Percentiles rank a stretch among this genome's conserved stretches.
phyloP scores from a whole-genome alignment of 1,140 invertebrate species.

The Stegodyphus mimosarum region DNA sequence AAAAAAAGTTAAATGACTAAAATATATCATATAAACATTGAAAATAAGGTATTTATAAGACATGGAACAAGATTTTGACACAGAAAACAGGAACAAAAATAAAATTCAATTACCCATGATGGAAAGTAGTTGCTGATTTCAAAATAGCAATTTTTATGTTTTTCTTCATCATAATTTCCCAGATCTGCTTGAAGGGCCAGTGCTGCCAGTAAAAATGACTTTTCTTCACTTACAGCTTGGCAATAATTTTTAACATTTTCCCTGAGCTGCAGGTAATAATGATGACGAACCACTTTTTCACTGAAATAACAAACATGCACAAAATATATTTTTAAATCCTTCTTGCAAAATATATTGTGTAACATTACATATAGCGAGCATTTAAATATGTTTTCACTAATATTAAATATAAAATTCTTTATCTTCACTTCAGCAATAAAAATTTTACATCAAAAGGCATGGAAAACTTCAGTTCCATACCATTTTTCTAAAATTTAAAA shows the following conservation, averaged over 20 bases:
- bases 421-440: neutral
- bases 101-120: constrained; percentile 70
- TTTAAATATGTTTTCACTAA: neutral
- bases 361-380: neutral
- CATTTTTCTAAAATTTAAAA: too few species aligned
- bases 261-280: constrained; percentile 93
- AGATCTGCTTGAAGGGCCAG: constrained; percentile 91
- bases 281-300: constrained; percentile 88
- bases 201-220: constrained; percentile 83
- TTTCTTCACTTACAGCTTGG: constrained; percentile 74
- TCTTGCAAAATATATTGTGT: too few species aligned
- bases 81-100: neutral
- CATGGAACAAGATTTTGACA: too few species aligned
- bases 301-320: constrained; percentile 66
- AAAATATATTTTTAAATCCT: neutral
- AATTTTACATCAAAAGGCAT: too few species aligned
- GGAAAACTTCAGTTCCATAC: too few species aligned
- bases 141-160: constrained; percentile 72
- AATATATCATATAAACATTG: too few species aligned
- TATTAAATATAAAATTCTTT: neutral
- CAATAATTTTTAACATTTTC: constrained; percentile 80
- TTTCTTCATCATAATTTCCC: constrained; percentile 75
- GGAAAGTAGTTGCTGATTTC: constrained; percentile 81
- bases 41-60: too few species aligned
- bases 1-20: too few species aligned